These are phyloP conservation scores for Papilio protenor DNA, from an alignment of 2,888 invertebrate species.

Conservation along the genomic window DNA sequence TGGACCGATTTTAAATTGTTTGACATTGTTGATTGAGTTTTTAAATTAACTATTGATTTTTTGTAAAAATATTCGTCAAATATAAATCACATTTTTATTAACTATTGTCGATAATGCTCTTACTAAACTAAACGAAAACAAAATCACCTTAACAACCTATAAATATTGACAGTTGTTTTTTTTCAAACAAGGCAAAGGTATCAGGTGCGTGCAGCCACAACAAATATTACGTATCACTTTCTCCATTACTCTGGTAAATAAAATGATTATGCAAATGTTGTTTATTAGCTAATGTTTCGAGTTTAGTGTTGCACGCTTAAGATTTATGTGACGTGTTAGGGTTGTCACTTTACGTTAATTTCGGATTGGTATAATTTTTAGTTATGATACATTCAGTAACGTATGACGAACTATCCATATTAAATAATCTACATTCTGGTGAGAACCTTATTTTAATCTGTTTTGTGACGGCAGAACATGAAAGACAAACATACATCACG, in stretches of 20 bases:
- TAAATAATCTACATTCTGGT: too few species aligned
- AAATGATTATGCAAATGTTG: slow-evolving; percentile 8
- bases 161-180: slow-evolving; percentile 21
- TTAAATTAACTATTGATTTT: not conserved
- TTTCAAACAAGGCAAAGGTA: slow-evolving; percentile 3
- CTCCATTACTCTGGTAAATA: slow-evolving; percentile 28
- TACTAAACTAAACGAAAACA: not conserved
- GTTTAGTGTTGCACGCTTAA: slow-evolving; percentile 12
- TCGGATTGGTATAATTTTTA: not conserved
- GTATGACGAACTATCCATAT: too few species aligned
- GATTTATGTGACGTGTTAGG: slow-evolving; percentile 17
- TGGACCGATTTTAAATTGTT: not conserved
- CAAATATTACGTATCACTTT: slow-evolving; percentile 29
- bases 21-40: not conserved
- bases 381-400: too few species aligned
- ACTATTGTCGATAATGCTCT: too few species aligned
- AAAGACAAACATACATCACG: too few species aligned
- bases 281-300: slow-evolving; percentile 16
- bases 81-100: too few species aligned
- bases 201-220: not conserved
- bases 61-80: too few species aligned
- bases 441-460: too few species aligned
- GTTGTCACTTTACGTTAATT: slow-evolving; percentile 1
- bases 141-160: not conserved
- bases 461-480: too few species aligned